Conservation (phyloP, 1,140 invertebrate genomes). For the Trinorchestia longiramus region DNA sequence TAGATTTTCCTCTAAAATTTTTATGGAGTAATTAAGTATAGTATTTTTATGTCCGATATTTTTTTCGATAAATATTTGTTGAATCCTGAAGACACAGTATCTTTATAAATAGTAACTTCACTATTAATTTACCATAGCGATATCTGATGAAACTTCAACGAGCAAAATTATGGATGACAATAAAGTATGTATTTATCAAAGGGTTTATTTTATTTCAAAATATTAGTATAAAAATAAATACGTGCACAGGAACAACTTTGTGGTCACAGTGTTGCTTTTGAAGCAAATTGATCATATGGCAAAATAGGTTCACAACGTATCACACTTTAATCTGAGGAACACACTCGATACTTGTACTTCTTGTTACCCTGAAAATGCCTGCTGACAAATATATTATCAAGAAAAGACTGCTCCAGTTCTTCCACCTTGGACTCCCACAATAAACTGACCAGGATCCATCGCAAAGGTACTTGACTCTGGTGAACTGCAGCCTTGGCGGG, state of each 20-base stretch:
- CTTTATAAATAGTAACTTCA: not conserved
- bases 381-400: not conserved
- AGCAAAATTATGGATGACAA: not conserved
- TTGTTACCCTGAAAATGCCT: not conserved
- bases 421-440: not conserved
- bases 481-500: too few relatives aligned
- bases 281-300: not conserved
- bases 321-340: not conserved
- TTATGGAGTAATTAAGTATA: not conserved
- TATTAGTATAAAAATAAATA: not conserved
- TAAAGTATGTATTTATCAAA: not conserved
- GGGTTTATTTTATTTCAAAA: not conserved
- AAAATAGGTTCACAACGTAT: not conserved
- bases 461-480: too few relatives aligned
- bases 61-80: not conserved
- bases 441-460: too few relatives aligned
- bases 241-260: not conserved
- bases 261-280: not conserved
- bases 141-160: not conserved
- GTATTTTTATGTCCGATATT: too few relatives aligned
- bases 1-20: not conserved
- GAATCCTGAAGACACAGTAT: not conserved
- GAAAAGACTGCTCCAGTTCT: not conserved
- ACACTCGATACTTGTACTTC: not conserved
- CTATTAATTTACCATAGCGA: not conserved